Evolutionary conservation across 2,888 invertebrate species (phyloP).

Genomic region (Eilema sororculum): DNA sequence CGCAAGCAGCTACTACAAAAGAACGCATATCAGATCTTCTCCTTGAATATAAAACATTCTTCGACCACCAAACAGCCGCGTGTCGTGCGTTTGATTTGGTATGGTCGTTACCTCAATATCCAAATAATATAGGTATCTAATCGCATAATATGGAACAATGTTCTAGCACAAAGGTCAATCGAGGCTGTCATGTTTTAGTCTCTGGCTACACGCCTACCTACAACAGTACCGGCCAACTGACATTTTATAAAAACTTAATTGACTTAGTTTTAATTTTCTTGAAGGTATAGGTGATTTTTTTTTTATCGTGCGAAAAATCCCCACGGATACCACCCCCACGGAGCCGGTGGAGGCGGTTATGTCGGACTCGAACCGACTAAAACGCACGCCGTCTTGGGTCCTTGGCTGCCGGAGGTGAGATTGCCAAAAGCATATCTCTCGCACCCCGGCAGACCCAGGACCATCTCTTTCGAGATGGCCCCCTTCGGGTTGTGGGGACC

Average conservation of each 20-base stretch:
- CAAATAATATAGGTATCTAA: not conserved
- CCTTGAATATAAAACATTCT: not conserved
- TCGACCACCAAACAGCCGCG: not conserved
- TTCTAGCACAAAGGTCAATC: constrained; percentile 1
- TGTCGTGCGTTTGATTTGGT: not conserved
- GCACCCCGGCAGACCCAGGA: too few species aligned
- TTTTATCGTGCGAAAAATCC: too few species aligned
- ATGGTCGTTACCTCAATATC: not conserved
- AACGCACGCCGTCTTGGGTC: too few species aligned
- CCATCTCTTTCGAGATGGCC: too few species aligned
- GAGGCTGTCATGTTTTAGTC: not conserved
- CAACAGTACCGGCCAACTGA: not conserved
- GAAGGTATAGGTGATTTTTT: too few species aligned
- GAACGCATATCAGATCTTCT: not conserved
- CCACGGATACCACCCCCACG: too few species aligned
- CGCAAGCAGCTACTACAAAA: too few species aligned
- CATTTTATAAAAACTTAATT: constrained; percentile 5
- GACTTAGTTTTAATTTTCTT: not conserved
- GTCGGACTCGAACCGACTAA: too few species aligned
- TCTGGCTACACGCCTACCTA: not conserved
- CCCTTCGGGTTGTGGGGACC: too few species aligned
- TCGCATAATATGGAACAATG: constrained; percentile 10
- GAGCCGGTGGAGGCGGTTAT: too few species aligned
- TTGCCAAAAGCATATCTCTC: too few species aligned
- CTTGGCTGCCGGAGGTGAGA: too few species aligned